Percentiles rank a stretch among this genome's conserved stretches.
phyloP scores from a whole-genome alignment of 2,888 invertebrate species.

The Ceramica pisi region DNA sequence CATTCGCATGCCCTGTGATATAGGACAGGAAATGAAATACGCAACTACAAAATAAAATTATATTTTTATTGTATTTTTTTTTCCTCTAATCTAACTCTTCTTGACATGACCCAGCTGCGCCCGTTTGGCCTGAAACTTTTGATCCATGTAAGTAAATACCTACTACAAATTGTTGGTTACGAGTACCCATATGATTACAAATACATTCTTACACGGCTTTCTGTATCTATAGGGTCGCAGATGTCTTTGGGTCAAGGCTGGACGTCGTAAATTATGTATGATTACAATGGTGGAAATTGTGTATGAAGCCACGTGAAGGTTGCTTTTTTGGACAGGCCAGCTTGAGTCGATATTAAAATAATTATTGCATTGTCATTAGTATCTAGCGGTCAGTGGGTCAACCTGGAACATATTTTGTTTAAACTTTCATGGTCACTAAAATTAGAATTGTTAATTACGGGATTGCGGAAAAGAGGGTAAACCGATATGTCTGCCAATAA shows the following conservation, averaged over 20 bases:
- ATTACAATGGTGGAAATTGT: slow-evolving; percentile 43
- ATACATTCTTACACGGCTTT: background rate
- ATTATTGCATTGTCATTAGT: background rate
- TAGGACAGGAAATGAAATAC: too few species aligned
- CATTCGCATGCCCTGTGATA: too few species aligned
- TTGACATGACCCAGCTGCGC: background rate
- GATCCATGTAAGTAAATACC: background rate
- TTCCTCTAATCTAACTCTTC: background rate
- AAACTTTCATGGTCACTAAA: too few species aligned
- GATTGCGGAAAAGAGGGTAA: too few species aligned
- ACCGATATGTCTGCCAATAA: too few species aligned
- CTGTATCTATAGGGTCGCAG: slow-evolving; percentile 21
- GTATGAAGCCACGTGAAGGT: slow-evolving; percentile 9
- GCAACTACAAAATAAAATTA: too few species aligned
- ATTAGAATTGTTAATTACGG: too few species aligned
- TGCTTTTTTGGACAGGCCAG: slow-evolving; percentile 16
- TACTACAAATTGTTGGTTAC: background rate
- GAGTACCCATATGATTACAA: background rate
- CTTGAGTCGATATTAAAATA: slow-evolving; percentile 1
- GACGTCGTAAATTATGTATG: slow-evolving; percentile 32
- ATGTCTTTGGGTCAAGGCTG: slow-evolving; percentile 53
- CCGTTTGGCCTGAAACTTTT: slow-evolving; percentile 12
- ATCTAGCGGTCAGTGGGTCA: background rate
- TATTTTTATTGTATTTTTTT: background rate
- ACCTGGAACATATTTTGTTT: background rate